Evolutionary conservation across 1,140 invertebrate genomes (phyloP).

Genomic region (Bilobella aurantiaca): DNA sequence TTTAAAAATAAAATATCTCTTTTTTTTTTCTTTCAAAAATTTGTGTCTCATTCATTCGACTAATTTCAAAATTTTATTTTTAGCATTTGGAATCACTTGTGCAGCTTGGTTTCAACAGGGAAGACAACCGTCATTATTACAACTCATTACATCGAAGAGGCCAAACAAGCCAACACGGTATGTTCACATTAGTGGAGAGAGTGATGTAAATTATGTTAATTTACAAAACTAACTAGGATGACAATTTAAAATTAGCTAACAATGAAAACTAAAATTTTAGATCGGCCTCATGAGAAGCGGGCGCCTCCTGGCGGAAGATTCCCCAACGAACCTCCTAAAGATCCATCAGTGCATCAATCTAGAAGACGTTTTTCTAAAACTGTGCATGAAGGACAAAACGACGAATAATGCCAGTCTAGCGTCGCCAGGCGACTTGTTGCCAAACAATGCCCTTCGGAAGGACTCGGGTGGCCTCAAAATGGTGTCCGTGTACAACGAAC

Average conservation of each 20-base stretch:
- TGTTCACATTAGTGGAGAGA: no score
- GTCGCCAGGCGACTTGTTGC: background rate
- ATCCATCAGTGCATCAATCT: conserved; percentile 72
- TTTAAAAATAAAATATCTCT: no score
- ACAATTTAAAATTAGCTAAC: background rate
- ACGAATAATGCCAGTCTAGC: conserved; percentile 19
- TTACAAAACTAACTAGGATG: background rate
- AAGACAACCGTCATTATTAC: conserved; percentile 85
- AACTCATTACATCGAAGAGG: conserved; percentile 89
- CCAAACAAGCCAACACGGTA: conserved; percentile 73
- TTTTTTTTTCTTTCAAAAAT: no score
- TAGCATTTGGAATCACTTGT: conserved; percentile 85
- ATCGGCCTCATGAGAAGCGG: conserved; percentile 91
- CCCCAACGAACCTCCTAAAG: conserved; percentile 67
- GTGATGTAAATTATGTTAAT: no score
- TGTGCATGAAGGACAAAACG: conserved; percentile 55
- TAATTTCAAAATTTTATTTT: background rate
- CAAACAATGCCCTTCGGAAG: background rate
- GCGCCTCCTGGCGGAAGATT: conserved; percentile 78
- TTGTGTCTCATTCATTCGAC: no score
- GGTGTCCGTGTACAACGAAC: conserved; percentile 31
- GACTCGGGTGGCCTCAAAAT: conserved; percentile 16
- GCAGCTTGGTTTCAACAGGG: conserved; percentile 66
- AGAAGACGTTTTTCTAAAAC: conserved; percentile 87
- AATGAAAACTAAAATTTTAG: conserved; percentile 44